Base-by-base conservation (phyloP, 2,888 invertebrate species). In the Blomia tropicalis region DNA sequence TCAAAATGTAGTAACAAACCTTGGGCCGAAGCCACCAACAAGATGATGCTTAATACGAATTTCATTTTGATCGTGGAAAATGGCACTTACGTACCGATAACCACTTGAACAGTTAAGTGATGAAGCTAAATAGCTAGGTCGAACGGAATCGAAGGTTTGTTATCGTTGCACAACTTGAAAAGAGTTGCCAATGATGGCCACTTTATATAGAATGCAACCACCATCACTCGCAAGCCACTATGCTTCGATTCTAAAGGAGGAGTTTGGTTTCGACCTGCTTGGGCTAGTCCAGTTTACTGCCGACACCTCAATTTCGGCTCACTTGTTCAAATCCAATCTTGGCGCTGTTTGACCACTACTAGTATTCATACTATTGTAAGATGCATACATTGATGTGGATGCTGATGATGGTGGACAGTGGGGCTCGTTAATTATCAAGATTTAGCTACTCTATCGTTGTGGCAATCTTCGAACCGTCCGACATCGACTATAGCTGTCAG, bases 231-330 rank as follows among this genome's bases (percentile, higher is more conserved):
- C 23, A 19, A n/a, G n/a, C n/a, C n/a, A n/a, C n/a, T 47, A 7
- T 47, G 11, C n/a, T 7, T 47, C 22, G 51, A 47, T 47, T 47
- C 51, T 47, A 47, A 47, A 47, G 51, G 51, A 47, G 51, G 51
- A 47, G 51, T 47, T 47, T 47, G 51, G 51, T 47, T 47, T 7
- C 7, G 51, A 25, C 27, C 51, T 47, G 23, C 27, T 47, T 27
- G 36, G 51, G 22, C 51, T 47, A 22, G 51, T 47, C 51, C 51
- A 11, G 51, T 36, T 17, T 17, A 36, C 36, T 36, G 36, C 7
- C 36, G 17, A 36, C 36, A 36, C 36, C 36, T 36, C 36, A 17
- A 36, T n/a, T n/a, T n/a, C n/a, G n/a, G n/a, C n/a, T n/a, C n/a
- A n/a, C n/a, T n/a, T n/a, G n/a, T n/a, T n/a, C n/a, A n/a, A n/a